Conservation (phyloP, 37 sponge, comb jelly and placozoan genomes). For the Spongia lamella region DNA sequence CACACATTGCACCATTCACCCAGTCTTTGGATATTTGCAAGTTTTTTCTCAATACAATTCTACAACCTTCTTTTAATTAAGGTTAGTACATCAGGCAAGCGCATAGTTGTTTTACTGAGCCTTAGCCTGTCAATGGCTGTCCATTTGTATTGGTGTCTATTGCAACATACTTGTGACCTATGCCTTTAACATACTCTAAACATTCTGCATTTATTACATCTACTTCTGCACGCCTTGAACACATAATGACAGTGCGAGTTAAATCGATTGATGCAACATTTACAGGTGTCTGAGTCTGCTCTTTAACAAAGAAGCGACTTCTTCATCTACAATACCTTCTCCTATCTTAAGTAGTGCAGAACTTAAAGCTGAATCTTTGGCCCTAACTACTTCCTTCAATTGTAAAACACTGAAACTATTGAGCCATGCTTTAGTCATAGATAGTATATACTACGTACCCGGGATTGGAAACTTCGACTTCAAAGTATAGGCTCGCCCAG, state of each 20-base stretch:
- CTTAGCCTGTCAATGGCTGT: background rate
- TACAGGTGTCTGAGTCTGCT: background rate
- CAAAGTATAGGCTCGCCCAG: too few species aligned
- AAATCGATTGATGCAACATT: background rate
- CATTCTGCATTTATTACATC: background rate
- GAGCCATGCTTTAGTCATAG: too few species aligned
- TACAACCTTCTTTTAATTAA: background rate
- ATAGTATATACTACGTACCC: too few species aligned
- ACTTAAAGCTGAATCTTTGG: background rate
- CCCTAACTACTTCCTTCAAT: background rate
- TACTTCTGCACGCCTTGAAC: conserved; percentile 8
- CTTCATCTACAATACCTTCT: background rate
- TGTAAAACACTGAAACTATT: background rate
- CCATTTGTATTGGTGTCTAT: conserved; percentile 7
- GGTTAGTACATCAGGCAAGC: background rate
- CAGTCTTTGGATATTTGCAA: background rate
- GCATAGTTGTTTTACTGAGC: background rate
- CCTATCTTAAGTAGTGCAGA: background rate
- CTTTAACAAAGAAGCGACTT: background rate
- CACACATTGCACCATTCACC: too few species aligned
- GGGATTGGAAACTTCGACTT: too few species aligned
- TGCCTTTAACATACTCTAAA: background rate
- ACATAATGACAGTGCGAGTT: conserved; percentile 11
- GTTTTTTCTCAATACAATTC: background rate
- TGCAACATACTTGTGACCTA: background rate